Evolutionary conservation across 1,140 invertebrate species (phyloP).

Genomic region (Metaphire vulgaris): DNA sequence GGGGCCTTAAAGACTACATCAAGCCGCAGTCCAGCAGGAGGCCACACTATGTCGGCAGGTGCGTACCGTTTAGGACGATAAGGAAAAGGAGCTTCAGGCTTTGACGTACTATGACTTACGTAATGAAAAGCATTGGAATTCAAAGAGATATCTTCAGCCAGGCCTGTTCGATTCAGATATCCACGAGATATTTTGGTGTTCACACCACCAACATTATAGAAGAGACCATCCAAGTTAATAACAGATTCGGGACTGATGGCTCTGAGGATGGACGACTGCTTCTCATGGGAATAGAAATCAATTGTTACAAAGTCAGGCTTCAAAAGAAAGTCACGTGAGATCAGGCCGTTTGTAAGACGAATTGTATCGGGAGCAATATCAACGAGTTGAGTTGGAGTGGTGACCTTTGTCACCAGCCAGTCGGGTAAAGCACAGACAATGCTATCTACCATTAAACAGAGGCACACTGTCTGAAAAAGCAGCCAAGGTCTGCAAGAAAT

Average conservation of each 20-base stretch:
- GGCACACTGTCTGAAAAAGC: too few relatives aligned
- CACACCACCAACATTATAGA: background rate
- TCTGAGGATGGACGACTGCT: background rate
- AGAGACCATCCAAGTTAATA: background rate
- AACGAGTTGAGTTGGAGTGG: background rate
- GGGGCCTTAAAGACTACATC: conserved; percentile 18
- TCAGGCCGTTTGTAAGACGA: background rate
- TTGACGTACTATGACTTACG: background rate
- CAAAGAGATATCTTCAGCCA: background rate
- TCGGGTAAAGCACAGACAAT: background rate
- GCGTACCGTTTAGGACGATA: conserved; percentile 17
- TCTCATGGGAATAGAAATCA: background rate
- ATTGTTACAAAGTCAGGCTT: background rate
- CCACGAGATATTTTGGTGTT: background rate
- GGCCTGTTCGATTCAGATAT: background rate
- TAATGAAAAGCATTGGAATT: background rate
- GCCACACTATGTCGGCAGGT: conserved; percentile 12
- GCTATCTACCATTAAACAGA: too few relatives aligned
- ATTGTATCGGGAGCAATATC: background rate
- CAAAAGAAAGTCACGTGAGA: background rate
- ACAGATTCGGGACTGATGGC: background rate
- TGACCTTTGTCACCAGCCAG: background rate
- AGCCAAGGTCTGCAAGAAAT: too few relatives aligned
- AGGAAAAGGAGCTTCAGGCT: conserved; percentile 13
- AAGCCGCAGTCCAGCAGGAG: conserved; percentile 7